These are phyloP conservation scores for Bombyx huttoni DNA, from an alignment of 2,888 invertebrate genomes.

Conservation along the genomic window DNA sequence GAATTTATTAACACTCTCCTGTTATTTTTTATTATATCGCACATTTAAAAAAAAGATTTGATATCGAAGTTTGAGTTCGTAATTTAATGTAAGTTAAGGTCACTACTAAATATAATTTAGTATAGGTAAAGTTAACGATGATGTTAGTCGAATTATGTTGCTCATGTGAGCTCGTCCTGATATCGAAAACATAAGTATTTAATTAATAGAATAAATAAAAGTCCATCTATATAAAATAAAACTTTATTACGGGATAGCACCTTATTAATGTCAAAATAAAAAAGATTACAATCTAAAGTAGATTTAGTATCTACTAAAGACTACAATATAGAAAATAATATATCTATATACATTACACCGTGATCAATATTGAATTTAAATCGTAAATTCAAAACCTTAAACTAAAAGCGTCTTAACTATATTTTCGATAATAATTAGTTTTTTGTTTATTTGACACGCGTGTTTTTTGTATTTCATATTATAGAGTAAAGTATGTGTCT, in stretches of 20 bases:
- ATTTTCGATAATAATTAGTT: not conserved
- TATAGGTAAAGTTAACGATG: too few relatives aligned
- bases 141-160: too few relatives aligned
- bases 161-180: too few relatives aligned
- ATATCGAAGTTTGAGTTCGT: too few relatives aligned
- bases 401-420: not conserved
- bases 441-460: too few relatives aligned
- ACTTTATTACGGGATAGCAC: not conserved
- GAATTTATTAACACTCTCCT: too few relatives aligned
- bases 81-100: too few relatives aligned
- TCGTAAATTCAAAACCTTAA: not conserved
- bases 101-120: too few relatives aligned
- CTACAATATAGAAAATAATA: not conserved
- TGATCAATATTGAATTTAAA: not conserved
- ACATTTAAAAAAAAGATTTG: too few relatives aligned
- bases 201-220: constrained; percentile 4
- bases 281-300: not conserved
- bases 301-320: not conserved
- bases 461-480: too few relatives aligned
- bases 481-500: not conserved
- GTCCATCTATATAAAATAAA: not conserved
- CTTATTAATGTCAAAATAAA: constrained; percentile 1
- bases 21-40: too few relatives aligned
- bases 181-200: not conserved
- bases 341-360: not conserved